These are phyloP conservation scores for Lutjanus argentimaculatus DNA, from an alignment of 2,797 vertebrate species.

Conservation along the genomic window DNA sequence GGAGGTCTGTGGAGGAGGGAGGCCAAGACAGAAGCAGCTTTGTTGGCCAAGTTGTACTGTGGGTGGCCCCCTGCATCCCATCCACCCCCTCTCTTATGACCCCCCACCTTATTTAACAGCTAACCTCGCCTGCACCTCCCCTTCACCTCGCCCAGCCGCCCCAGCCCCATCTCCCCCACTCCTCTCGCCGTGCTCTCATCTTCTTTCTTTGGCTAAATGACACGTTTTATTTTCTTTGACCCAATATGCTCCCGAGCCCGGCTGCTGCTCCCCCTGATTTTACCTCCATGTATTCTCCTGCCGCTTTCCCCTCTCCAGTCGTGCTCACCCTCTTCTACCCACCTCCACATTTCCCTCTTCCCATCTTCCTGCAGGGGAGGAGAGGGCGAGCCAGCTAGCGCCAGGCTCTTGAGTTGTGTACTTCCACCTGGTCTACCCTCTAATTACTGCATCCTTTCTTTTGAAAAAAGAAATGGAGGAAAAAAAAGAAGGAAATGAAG, in stretches of 20 bases:
- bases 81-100: constrained; percentile 76
- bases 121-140: constrained; percentile 77
- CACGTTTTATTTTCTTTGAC: constrained; percentile 84
- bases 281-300: constrained; percentile 67
- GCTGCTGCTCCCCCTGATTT: constrained; percentile 46
- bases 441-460: constrained; percentile 83
- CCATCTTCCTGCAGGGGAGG: constrained; percentile 72
- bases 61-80: constrained; percentile 90
- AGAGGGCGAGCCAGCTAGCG: constrained; percentile 73
- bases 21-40: constrained; percentile 91
- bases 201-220: constrained; percentile 84
- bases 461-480: constrained; percentile 55
- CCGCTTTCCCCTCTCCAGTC: constrained; percentile 72
- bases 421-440: constrained; percentile 83
- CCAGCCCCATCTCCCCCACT: constrained; percentile 41
- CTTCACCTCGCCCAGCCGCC: constrained; percentile 69
- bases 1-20: constrained; percentile 85
- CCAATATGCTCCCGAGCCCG: constrained; percentile 74
- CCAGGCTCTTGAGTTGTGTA: constrained; percentile 79
- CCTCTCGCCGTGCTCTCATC: constrained; percentile 73
- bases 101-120: constrained; percentile 83
- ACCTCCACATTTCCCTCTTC: constrained; percentile 68
- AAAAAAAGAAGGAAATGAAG: constrained; percentile 67
- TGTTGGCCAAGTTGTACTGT: constrained; percentile 91
- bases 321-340: constrained; percentile 68